These are phyloP conservation scores for Neomonachus schauinslandi DNA, from an alignment of 2,113 vertebrate species.

Conservation along the genomic window DNA sequence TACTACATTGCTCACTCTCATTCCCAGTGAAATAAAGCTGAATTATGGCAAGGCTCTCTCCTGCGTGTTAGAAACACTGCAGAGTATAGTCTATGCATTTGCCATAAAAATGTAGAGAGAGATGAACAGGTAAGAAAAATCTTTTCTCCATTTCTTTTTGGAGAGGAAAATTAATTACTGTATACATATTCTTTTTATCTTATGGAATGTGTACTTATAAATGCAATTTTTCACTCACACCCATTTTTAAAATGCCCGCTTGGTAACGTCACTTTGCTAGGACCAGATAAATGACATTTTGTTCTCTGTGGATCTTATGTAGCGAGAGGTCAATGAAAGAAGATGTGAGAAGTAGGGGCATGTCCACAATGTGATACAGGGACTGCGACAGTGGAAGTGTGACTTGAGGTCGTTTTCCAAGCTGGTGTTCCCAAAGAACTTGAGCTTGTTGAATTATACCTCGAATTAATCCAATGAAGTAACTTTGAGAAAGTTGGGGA, in stretches of 20 bases:
- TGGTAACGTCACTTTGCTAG: not conserved
- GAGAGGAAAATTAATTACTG: conserved; percentile 28
- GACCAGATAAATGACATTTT: not conserved
- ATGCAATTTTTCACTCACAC: not conserved
- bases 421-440: not conserved
- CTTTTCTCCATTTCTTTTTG: conserved; percentile 6
- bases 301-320: not conserved
- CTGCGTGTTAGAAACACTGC: not conserved
- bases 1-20: not conserved
- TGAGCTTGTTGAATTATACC: not conserved
- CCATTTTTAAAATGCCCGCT: conserved; percentile 1
- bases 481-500: conserved; percentile 4
- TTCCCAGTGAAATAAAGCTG: conserved; percentile 30
- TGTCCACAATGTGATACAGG: not conserved
- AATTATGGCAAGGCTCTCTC: not conserved
- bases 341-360: not conserved
- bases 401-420: not conserved
- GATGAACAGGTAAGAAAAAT: not conserved
- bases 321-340: not conserved
- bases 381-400: not conserved
- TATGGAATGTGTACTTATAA: not conserved
- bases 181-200: not conserved
- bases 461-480: not conserved
- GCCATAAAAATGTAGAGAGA: conserved; percentile 2
- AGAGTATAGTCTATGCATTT: not conserved